Conservation (phyloP, 2,888 invertebrate species). For the Tridacna gigas region DNA sequence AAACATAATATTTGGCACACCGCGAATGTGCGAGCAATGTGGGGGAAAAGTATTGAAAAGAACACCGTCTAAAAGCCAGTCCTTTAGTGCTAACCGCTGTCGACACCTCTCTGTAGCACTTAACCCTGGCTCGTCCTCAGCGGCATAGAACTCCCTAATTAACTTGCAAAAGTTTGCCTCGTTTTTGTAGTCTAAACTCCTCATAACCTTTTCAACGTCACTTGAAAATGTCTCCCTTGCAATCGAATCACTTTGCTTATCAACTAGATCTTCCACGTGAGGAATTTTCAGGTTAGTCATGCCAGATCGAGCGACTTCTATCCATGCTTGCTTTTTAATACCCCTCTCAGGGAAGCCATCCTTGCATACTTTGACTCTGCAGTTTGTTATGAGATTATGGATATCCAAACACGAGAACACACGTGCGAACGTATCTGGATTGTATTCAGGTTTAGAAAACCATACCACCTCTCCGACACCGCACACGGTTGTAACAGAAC, state of each 20-base stretch:
- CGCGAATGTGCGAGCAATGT: slow-evolving; percentile 34
- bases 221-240: slow-evolving; percentile 39
- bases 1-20: slow-evolving; percentile 52
- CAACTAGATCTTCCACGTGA: slow-evolving; percentile 48
- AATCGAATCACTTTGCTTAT: slow-evolving; percentile 48
- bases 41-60: slow-evolving; percentile 6
- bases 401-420: slow-evolving; percentile 43
- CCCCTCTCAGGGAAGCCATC: slow-evolving; percentile 35
- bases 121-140: slow-evolving; percentile 51
- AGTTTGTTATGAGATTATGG: slow-evolving; percentile 45
- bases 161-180: slow-evolving; percentile 48
- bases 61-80: slow-evolving; percentile 26
- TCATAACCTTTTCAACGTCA: slow-evolving; percentile 44
- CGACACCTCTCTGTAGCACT: slow-evolving; percentile 11
- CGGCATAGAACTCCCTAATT: slow-evolving; percentile 50
- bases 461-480: slow-evolving; percentile 10
- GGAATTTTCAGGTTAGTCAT: slow-evolving; percentile 35
- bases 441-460: slow-evolving; percentile 47
- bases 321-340: slow-evolving; percentile 41
- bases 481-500: slow-evolving; percentile 9
- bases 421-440: slow-evolving; percentile 21
- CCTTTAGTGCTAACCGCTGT: slow-evolving; percentile 27
- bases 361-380: slow-evolving; percentile 42
- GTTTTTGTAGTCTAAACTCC: not conserved
- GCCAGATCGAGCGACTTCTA: slow-evolving; percentile 36